These are phyloP conservation scores for Megathymus violae DNA, from an alignment of 1,140 invertebrate genomes.

Conservation along the genomic window DNA sequence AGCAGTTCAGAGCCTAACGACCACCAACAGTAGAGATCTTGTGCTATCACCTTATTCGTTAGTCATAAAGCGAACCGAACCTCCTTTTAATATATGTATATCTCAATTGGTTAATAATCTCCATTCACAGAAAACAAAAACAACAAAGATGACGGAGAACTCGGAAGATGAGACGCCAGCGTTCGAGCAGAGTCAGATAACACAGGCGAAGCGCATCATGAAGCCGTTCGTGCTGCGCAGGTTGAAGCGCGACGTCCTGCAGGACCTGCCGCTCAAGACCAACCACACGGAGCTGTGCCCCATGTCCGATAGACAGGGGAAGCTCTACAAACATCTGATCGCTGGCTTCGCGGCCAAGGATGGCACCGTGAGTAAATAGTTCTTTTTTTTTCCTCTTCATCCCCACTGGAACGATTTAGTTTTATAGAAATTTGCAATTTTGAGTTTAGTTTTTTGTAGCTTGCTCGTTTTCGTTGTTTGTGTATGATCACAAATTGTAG, in stretches of 20 bases:
- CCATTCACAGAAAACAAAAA: conserved; percentile 67
- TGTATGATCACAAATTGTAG: too few species aligned
- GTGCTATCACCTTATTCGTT: too few species aligned
- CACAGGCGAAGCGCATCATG: conserved; percentile 97
- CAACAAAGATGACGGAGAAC: conserved; percentile 57
- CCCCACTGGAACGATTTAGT: too few species aligned
- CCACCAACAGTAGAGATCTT: too few species aligned
- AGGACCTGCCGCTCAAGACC: conserved; percentile 91
- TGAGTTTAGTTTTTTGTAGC: too few species aligned
- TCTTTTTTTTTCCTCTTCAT: too few species aligned
- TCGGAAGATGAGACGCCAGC: conserved; percentile 86
- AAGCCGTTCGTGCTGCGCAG: conserved; percentile 97
- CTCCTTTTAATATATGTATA: too few species aligned
- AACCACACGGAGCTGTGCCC: conserved; percentile 86
- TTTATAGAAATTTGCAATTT: too few species aligned
- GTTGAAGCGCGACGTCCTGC: conserved; percentile 93
- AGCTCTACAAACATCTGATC: conserved; percentile 90
- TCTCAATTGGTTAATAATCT: too few species aligned
- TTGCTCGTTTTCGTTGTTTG: too few species aligned
- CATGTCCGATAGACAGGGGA: conserved; percentile 89
- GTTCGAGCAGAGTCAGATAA: conserved; percentile 95
- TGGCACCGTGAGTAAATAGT: conserved; percentile 79
- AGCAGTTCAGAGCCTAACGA: too few species aligned
- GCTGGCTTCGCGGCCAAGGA: conserved; percentile 88
- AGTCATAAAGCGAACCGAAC: too few species aligned